Conservation (phyloP, 2,888 invertebrate genomes). For the Tupiocoris notatus region DNA sequence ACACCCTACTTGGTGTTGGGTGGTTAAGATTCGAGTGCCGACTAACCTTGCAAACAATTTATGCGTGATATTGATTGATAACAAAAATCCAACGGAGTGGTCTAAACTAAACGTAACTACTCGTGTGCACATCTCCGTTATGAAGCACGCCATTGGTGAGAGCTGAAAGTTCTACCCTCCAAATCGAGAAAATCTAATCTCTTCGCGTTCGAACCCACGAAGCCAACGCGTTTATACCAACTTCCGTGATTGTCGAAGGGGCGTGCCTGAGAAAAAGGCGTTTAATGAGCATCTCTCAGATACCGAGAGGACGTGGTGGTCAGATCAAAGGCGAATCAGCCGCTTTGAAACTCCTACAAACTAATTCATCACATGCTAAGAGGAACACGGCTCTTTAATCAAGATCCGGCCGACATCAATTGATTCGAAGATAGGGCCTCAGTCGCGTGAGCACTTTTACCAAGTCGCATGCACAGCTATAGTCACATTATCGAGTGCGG, state of each 20-base stretch:
- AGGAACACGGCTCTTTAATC: slow-evolving; percentile 37
- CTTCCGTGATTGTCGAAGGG: slow-evolving; percentile 21
- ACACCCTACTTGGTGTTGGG: no score
- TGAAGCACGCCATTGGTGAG: no score
- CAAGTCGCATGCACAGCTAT: slow-evolving; percentile 2
- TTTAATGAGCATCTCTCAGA: slow-evolving; percentile 11
- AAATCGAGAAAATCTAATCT: no score
- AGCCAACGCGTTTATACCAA: no score
- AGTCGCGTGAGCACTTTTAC: slow-evolving; percentile 31
- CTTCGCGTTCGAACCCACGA: no score
- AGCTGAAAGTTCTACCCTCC: no score
- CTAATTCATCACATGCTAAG: slow-evolving; percentile 41
- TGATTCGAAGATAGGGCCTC: slow-evolving; percentile 31
- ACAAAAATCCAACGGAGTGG: no score
- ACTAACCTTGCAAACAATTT: no score
- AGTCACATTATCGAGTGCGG: background rate
- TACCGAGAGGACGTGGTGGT: slow-evolving; percentile 30
- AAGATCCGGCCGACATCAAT: slow-evolving; percentile 39
- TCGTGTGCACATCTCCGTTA: no score
- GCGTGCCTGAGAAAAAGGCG: slow-evolving; percentile 12
- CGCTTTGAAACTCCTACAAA: slow-evolving; percentile 14
- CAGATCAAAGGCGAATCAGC: slow-evolving; percentile 33
- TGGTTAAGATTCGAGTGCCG: no score
- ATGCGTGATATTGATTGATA: no score
- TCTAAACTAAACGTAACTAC: no score